Conservation (phyloP, 2,888 invertebrate genomes). For the Notodonta ziczac region DNA sequence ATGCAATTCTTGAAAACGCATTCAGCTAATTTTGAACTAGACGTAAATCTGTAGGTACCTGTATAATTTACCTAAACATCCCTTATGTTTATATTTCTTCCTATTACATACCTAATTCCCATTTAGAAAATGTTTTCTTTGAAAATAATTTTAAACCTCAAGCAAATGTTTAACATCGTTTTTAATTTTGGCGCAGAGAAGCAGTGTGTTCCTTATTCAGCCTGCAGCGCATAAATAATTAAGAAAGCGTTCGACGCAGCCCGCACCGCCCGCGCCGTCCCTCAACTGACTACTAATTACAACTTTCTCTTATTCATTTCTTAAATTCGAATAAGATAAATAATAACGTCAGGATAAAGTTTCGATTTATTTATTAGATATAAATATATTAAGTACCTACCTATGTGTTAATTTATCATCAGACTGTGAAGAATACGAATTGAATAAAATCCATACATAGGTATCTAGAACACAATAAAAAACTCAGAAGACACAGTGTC, state of each 20-base stretch:
- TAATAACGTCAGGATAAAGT: slow-evolving; percentile 7
- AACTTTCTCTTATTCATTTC: slow-evolving; percentile 51
- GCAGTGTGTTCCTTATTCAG: slow-evolving; percentile 67
- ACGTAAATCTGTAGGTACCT: background rate
- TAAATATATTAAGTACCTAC: too few species aligned
- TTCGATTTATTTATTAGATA: slow-evolving; percentile 11
- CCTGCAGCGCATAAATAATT: slow-evolving; percentile 77
- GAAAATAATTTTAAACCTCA: background rate
- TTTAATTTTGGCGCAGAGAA: slow-evolving; percentile 66
- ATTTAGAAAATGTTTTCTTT: background rate
- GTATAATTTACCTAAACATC: background rate
- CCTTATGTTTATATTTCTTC: background rate
- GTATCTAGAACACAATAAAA: too few species aligned
- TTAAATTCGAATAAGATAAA: slow-evolving; percentile 28
- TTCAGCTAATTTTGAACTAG: slow-evolving; percentile 48
- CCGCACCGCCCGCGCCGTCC: slow-evolving; percentile 38
- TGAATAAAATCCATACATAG: too few species aligned
- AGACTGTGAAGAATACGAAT: too few species aligned
- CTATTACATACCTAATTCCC: too few species aligned
- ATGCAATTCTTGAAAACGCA: slow-evolving; percentile 61
- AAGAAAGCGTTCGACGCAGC: slow-evolving; percentile 70
- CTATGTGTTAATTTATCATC: too few species aligned
- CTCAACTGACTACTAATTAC: slow-evolving; percentile 66
- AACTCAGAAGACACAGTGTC: too few species aligned
- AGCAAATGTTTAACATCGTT: slow-evolving; percentile 34